Base-by-base conservation (phyloP, 2,888 invertebrate species). In the Campoplex nolae region DNA sequence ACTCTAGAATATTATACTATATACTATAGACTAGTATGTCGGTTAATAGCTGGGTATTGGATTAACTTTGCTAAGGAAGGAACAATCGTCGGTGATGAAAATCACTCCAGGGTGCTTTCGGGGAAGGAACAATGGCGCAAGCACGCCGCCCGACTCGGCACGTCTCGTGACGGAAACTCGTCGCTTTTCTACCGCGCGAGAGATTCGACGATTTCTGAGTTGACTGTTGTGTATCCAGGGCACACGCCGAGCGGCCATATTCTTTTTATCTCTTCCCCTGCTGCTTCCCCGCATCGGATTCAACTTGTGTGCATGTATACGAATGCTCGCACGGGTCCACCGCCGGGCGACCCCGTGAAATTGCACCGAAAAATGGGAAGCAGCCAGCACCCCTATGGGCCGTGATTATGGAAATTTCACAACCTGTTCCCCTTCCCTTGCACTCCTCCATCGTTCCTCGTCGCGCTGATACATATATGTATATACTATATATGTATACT, bases 61-160 rank as follows among this genome's bases (percentile, higher is more conserved):
- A 74, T 82, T 79, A 84, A 84, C 87, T 87, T 84, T 48, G 84
- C 86, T 87, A 88, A 88, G 88, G 88, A 87, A 85, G 89, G 92
- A 92, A 92, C 92, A 92, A 92, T 92, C 90, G 92, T 89, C 89
- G 88, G 88, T 92, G 92, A 92, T 92, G 91, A 92, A 91, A 92
- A 92, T 92, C 91, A 91, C 91, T 88, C 89, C 78, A 85, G 86
- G 81, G 87, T 84, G 80, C 65, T 83, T 83, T 84, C 70, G 74
- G 62, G 76, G 83, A 42, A 68, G 45, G 89, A 89, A 89, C 89
- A 89, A 89, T 89, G 85, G 80, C 83, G 75, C 62, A 65, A 79
- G 87, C 86, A 88, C 84, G 87, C 88, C 82, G 87, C 88, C 82
- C 88, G 85, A 84, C 83, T 89, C 84, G 81, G 80, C 88, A 86